A percentile compares a stretch with the other conserved stretches of the same genome.
Conservation (phyloP, 2,113 vertebrate species). For the Dromas ardeola region DNA sequence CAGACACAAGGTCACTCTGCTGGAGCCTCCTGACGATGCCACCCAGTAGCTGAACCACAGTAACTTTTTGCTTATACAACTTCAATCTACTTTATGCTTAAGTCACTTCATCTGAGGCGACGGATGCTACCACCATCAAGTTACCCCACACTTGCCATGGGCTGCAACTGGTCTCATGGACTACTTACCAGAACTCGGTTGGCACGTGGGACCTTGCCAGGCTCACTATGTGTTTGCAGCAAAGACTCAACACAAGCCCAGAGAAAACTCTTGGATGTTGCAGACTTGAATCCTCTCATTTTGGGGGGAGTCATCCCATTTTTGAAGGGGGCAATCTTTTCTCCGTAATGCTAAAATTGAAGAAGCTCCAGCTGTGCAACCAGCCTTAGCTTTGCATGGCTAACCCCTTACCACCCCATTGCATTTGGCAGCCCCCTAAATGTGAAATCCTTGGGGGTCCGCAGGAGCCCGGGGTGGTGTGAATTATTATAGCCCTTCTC, state of each 20-base stretch:
- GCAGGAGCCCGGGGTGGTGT: fast-evolving
- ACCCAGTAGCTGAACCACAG: fast-evolving
- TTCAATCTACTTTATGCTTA: not conserved
- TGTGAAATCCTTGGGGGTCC: fast-evolving
- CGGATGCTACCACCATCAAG: fast-evolving
- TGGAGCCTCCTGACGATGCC: fast-evolving
- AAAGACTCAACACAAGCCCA: not conserved
- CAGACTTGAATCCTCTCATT: not conserved
- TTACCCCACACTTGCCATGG: fast-evolving
- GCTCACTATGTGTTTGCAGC: fast-evolving
- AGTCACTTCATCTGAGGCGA: not conserved
- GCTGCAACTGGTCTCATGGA: fast-evolving
- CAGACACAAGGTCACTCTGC: fast-evolving
- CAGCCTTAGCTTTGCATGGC: too few species aligned
- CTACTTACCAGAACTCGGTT: fast-evolving
- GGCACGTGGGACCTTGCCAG: not conserved
- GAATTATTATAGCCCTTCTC: not conserved
- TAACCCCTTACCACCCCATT: not conserved
- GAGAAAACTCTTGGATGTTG: not conserved
- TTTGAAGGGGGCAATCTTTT: not conserved
- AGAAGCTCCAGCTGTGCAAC: fast-evolving
- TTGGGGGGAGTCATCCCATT: not conserved
- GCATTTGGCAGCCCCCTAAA: not conserved
- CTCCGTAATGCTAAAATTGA: fast-evolving
- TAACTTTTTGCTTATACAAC: not conserved